These are phyloP conservation scores for Coregonus clupeaformis DNA, from an alignment of 2,113 vertebrate genomes.

Conservation along the genomic window DNA sequence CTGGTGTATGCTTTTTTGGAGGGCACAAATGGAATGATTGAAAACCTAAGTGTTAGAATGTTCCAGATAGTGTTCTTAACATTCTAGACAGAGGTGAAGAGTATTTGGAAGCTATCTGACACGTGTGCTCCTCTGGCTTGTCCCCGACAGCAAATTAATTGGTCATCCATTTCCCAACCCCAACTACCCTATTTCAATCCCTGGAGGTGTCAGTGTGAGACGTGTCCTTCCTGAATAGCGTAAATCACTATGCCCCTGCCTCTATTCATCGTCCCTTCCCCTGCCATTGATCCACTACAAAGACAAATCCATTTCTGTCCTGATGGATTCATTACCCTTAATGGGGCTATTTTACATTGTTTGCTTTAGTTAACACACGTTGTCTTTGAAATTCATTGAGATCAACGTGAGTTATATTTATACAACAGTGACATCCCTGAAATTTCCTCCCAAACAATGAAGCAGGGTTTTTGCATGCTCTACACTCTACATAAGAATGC, in stretches of 20 bases:
- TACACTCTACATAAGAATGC: neutral
- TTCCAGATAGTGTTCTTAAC: neutral
- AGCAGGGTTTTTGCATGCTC: neutral
- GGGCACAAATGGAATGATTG: neutral
- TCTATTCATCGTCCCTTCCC: conserved; percentile 46
- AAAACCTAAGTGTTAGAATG: conserved; percentile 12
- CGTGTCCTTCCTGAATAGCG: conserved; percentile 45
- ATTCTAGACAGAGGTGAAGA: neutral
- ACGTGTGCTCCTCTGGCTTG: neutral
- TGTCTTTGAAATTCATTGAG: conserved; percentile 72
- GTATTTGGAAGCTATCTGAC: neutral
- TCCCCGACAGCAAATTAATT: conserved; percentile 35
- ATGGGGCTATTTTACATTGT: conserved; percentile 83
- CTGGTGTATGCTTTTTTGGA: conserved; percentile 21
- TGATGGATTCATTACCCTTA: conserved; percentile 82
- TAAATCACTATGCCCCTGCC: conserved; percentile 67
- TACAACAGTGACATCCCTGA: conserved; percentile 23
- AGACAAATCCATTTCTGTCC: conserved; percentile 73
- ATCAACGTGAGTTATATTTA: conserved; percentile 68
- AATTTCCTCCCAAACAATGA: neutral
- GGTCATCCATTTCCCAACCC: conserved; percentile 47
- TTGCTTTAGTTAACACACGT: conserved; percentile 73
- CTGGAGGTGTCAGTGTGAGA: conserved; percentile 44
- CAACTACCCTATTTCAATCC: conserved; percentile 45
- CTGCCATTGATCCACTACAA: conserved; percentile 69